phyloP scores from a whole-genome alignment of 2,888 invertebrate species.

The Polietes domitor region DNA sequence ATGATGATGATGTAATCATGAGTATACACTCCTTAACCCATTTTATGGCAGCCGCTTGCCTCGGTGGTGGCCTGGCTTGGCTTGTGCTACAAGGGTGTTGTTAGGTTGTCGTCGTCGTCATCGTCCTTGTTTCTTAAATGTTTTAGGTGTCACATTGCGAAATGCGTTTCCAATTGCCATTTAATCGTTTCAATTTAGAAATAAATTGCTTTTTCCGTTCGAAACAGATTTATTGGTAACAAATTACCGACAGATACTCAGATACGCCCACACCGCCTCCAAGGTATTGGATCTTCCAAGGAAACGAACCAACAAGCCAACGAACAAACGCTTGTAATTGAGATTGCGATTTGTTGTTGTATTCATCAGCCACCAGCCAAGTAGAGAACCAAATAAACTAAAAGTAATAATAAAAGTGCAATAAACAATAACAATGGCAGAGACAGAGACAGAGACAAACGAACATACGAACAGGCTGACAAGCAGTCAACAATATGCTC shows the following conservation, averaged over 20 bases:
- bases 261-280: constrained; percentile 37
- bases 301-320: constrained; percentile 15
- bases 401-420: constrained; percentile 51
- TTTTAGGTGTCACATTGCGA: constrained; percentile 75
- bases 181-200: constrained; percentile 81
- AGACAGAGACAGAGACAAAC: constrained; percentile 43
- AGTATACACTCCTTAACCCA: constrained; percentile 55
- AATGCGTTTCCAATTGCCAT: constrained; percentile 78
- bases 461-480: constrained; percentile 35
- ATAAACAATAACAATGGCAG: constrained; percentile 54
- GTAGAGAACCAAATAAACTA: constrained; percentile 13
- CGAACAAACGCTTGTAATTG: constrained; percentile 33
- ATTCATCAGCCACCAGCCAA: constrained; percentile 22
- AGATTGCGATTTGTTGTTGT: background rate
- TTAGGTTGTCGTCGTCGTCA: background rate
- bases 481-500: constrained; percentile 55
- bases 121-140: constrained; percentile 60
- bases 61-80: constrained; percentile 71
- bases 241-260: constrained; percentile 54
- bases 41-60: constrained; percentile 40
- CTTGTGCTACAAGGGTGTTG: constrained; percentile 31
- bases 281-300: constrained; percentile 34
- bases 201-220: constrained; percentile 78
- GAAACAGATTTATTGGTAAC: constrained; percentile 60
- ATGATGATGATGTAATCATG: constrained; percentile 67